Evolutionary conservation across 2,113 vertebrate genomes (phyloP), one percentile per base, ranked within the genome.

Genomic region (Esox niger): DNA sequence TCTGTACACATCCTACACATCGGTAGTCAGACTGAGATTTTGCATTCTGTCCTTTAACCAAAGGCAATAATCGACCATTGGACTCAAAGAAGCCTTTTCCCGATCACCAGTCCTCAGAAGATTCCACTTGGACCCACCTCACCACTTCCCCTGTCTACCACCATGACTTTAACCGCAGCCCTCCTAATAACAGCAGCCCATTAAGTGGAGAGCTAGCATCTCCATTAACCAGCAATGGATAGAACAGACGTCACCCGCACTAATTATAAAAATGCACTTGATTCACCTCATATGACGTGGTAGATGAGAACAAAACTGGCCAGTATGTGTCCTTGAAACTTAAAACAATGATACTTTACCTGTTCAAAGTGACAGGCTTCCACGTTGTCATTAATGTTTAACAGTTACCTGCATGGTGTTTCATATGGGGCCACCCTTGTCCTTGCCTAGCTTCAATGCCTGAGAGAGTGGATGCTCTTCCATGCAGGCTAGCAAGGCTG

Each of bases 1-100:
- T 46, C 33, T 29, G 27, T 23, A 32, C 32, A 46, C 54, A 55
- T n/a, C n/a, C n/a, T 33, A 58, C 59, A 31, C 52, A 58, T 15
- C 46, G 55, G 30, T 30, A 3, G 46, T 57, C 57, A 56, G 20
- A 57, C 31, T 32, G 7, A 35, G 30, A 33, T 21, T 11, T 31
- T 15, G 10, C n/a, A 7, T 8, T 35, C 59, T 35, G 32, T 33
- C 30, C 21, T n/a, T 10, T 31, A n/a, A 17, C 27, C 47, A 35
- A 10, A n/a, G 49, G 35, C 59, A 43, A 13, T 29, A 11, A 66
- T 30, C 57, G n/a, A n/a, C n/a, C 43, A n/a, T 66, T 73, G 20
- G 43, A 15, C 8, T 27, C 17, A 59, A 59, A 10, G 27, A 13
- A 59, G 11, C 26, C 29, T 49, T 49, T 49, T 23, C n/a, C 47